phyloP scores from a whole-genome alignment of 2,113 vertebrate genomes.

The Hyperopisus bebe region DNA sequence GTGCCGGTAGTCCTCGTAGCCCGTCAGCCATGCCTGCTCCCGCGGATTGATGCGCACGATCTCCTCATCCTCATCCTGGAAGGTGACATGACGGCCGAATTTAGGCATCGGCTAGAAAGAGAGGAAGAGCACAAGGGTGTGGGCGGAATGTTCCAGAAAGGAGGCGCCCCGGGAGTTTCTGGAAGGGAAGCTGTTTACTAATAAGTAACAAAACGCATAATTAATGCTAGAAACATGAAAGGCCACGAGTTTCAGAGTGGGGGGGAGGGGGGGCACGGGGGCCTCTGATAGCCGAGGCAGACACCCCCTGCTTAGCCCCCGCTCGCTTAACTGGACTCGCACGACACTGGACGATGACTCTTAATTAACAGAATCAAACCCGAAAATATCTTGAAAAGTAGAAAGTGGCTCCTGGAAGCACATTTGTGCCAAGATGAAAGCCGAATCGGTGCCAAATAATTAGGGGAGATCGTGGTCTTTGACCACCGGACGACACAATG shows the following conservation, averaged over 20 bases:
- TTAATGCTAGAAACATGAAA: neutral
- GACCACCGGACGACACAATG: neutral
- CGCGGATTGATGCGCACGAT: constrained; percentile 85
- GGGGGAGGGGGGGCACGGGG: neutral
- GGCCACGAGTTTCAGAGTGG: neutral
- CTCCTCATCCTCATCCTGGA: constrained; percentile 83
- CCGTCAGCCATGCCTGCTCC: constrained; percentile 83
- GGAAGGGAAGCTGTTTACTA: neutral
- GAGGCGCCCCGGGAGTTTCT: no score
- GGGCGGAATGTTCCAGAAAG: neutral
- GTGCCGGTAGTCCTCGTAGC: constrained; percentile 89
- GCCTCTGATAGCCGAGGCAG: neutral
- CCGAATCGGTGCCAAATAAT: neutral
- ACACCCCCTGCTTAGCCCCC: neutral
- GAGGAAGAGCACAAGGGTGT: neutral
- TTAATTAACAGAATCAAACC: neutral
- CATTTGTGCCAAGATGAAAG: neutral
- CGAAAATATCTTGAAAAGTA: neutral
- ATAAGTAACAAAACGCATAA: neutral
- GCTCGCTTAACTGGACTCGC: neutral
- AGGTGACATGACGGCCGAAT: constrained; percentile 75
- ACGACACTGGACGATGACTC: neutral
- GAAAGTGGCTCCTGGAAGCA: neutral
- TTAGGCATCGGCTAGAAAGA: constrained; percentile 56
- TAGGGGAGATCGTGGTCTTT: neutral